Evolutionary conservation across 2,888 invertebrate genomes (phyloP).

Genomic region (Hetaerina titia): DNA sequence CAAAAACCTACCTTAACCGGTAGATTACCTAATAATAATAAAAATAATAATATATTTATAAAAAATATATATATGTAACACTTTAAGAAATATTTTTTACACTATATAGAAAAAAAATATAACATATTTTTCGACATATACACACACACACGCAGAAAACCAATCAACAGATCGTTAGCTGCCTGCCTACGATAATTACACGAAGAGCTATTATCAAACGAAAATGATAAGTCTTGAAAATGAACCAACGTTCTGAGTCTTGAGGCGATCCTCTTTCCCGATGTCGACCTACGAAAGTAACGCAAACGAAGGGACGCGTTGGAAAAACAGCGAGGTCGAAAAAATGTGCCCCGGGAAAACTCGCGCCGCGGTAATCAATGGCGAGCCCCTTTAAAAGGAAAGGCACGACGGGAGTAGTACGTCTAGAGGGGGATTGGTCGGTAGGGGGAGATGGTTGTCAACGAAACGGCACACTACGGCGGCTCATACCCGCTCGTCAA

Average conservation of each 20-base stretch:
- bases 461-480: background rate
- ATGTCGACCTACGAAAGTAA: background rate
- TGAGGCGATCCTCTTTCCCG: background rate
- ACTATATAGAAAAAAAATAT: no score
- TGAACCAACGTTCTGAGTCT: background rate
- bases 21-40: no score
- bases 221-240: background rate
- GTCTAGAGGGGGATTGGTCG: conserved; percentile 3
- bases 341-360: background rate
- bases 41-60: no score
- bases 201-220: background rate
- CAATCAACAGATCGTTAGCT: no score
- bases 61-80: no score
- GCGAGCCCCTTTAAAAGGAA: background rate
- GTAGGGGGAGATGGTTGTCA: background rate
- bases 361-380: background rate
- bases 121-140: no score
- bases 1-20: no score
- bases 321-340: background rate
- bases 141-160: no score
- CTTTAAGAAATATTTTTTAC: no score
- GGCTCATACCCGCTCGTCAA: background rate
- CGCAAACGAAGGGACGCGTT: background rate
- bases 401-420: background rate
- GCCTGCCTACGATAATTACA: no score